Percentiles rank a stretch among this genome's conserved stretches.
Evolutionary conservation across 2,797 vertebrate genomes (phyloP).

Genomic region (Bradypodion ventrale): DNA sequence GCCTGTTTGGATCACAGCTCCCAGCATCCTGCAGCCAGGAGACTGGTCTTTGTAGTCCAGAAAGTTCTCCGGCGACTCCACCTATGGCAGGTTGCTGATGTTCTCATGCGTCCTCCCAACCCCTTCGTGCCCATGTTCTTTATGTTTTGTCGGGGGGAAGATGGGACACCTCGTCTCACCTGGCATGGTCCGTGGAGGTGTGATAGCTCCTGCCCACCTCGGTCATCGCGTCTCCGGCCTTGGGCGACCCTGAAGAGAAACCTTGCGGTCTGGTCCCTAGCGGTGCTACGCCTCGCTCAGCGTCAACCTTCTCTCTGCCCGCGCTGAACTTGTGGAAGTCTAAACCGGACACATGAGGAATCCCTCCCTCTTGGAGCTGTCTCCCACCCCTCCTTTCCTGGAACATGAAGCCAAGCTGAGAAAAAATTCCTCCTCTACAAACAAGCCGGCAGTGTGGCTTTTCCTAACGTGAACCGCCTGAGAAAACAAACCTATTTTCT

Average conservation of each 20-base stretch:
- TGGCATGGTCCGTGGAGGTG: conserved; percentile 58
- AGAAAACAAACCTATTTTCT: conserved; percentile 5
- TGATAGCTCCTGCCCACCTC: conserved; percentile 72
- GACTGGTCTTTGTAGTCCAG: not conserved
- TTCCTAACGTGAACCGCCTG: fast-evolving
- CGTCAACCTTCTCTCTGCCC: conserved; percentile 30
- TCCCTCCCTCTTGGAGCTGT: conserved; percentile 42
- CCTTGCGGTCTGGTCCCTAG: too few species aligned
- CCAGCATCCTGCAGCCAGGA: not conserved
- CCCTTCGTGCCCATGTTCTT: not conserved
- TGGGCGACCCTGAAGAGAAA: fast-evolving
- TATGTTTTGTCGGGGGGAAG: not conserved
- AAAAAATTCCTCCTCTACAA: conserved; percentile 36
- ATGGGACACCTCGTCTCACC: conserved; percentile 63
- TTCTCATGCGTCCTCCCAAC: too few species aligned
- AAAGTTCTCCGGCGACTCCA: not conserved
- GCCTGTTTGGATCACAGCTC: not conserved
- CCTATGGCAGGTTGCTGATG: not conserved
- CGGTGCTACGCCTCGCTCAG: too few species aligned
- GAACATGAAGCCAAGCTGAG: conserved; percentile 60
- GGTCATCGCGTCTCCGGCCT: conserved; percentile 68
- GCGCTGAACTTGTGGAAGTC: conserved; percentile 46
- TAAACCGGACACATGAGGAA: conserved; percentile 52
- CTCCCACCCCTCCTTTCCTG: conserved; percentile 58
- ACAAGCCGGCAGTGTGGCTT: not conserved